phyloP scores from a whole-genome alignment of 2,113 vertebrate genomes.

The Pelobates fuscus region DNA sequence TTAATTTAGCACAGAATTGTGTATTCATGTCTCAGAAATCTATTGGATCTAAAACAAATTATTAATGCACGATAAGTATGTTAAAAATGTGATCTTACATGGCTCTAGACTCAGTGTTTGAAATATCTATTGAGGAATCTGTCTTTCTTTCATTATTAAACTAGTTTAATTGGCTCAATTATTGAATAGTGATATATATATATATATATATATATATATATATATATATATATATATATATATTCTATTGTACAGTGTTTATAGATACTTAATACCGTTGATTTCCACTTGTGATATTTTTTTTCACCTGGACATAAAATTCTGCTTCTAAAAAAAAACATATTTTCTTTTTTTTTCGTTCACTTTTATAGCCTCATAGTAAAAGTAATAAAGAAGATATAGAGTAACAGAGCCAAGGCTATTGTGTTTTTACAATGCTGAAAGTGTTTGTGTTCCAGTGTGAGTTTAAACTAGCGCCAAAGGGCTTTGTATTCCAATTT shows the following conservation, averaged over 20 bases:
- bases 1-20: no score
- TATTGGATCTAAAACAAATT: no score
- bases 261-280: conserved; percentile 24
- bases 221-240: no score
- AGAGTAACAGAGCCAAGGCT: conserved; percentile 36
- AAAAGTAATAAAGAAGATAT: conserved; percentile 51
- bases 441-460: conserved; percentile 46
- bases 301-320: conserved; percentile 34
- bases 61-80: no score
- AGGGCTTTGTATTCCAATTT: conserved; percentile 41
- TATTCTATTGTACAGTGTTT: conserved; percentile 5
- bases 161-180: no score
- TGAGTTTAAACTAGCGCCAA: conserved; percentile 47
- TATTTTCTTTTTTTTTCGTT: conserved; percentile 39
- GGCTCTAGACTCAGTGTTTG: no score
- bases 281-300: conserved; percentile 33
- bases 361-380: conserved; percentile 45
- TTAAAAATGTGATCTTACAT: no score
- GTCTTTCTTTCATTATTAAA: no score
- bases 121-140: no score
- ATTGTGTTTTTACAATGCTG: conserved; percentile 50
- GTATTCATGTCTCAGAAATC: no score
- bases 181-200: no score
- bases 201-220: no score
- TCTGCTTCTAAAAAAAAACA: conserved; percentile 13